Conservation (phyloP, 2,888 invertebrate genomes). For the Andrena minutula region DNA sequence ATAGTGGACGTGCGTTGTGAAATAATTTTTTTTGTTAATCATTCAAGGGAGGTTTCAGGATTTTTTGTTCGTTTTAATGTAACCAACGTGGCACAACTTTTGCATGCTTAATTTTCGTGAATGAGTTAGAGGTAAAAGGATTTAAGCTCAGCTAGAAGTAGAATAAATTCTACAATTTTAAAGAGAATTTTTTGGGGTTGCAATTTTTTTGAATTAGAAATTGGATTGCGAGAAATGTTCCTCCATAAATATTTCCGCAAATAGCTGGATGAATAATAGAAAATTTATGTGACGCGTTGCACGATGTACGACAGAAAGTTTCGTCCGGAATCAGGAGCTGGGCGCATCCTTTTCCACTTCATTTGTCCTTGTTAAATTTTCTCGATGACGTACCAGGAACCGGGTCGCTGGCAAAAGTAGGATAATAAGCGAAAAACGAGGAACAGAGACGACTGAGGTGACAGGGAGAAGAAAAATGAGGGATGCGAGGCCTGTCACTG, state of each 20-base stretch:
- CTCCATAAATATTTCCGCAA: not conserved
- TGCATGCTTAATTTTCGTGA: too few relatives aligned
- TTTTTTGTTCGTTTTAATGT: too few relatives aligned
- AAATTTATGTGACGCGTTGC: constrained; percentile 23
- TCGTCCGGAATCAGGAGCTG: constrained; percentile 35
- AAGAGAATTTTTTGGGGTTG: not conserved
- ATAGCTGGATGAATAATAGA: not conserved
- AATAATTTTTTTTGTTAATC: too few relatives aligned
- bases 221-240: not conserved
- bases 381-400: constrained; percentile 45
- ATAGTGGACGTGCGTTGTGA: too few relatives aligned
- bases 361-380: constrained; percentile 56
- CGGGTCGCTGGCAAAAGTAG: constrained; percentile 33
- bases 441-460: not conserved
- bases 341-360: constrained; percentile 46
- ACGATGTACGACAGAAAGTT: constrained; percentile 29
- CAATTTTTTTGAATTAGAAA: not conserved
- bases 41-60: too few relatives aligned
- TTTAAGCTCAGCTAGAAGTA: too few relatives aligned
- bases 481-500: constrained; percentile 30
- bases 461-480: constrained; percentile 52
- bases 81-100: too few relatives aligned
- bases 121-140: too few relatives aligned
- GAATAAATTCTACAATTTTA: not conserved
- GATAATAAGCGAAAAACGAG: constrained; percentile 28